Conservation (phyloP, 2,113 vertebrate genomes). For the Protobothrops mucrosquamatus region DNA sequence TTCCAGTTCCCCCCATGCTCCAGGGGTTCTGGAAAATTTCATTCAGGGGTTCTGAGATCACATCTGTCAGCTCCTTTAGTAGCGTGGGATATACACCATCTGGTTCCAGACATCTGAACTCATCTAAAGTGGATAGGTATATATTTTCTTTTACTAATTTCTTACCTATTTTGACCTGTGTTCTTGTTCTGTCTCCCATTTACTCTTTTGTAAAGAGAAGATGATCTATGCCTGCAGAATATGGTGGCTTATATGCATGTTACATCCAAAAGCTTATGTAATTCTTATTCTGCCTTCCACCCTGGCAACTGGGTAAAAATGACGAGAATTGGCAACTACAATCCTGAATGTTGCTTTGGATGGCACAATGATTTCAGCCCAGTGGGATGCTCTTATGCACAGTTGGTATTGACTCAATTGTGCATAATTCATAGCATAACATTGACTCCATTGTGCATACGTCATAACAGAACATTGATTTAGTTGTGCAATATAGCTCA, state of each 20-base stretch:
- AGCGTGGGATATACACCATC: too few relatives aligned
- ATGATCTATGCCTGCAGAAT: background rate
- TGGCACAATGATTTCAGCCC: background rate
- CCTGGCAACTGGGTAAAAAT: background rate
- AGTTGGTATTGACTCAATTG: background rate
- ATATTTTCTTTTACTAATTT: too few relatives aligned
- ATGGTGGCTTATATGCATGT: background rate
- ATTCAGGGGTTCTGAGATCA: too few relatives aligned
- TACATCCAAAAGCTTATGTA: background rate
- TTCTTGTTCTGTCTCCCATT: too few relatives aligned
- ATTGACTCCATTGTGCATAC: background rate
- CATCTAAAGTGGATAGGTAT: too few relatives aligned
- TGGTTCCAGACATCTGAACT: too few relatives aligned
- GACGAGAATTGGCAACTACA: background rate
- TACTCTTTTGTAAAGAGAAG: background rate
- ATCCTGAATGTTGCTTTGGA: background rate
- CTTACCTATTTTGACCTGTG: too few relatives aligned
- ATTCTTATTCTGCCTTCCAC: background rate
- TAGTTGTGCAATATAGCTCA: background rate
- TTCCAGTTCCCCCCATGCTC: too few relatives aligned
- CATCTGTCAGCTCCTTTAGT: too few relatives aligned
- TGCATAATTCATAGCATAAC: background rate
- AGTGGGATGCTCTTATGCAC: background rate
- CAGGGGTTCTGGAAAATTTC: too few relatives aligned
- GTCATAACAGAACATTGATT: background rate